phyloP scores from a whole-genome alignment of 2,888 invertebrate species.

The Megastigmus dorsalis region DNA sequence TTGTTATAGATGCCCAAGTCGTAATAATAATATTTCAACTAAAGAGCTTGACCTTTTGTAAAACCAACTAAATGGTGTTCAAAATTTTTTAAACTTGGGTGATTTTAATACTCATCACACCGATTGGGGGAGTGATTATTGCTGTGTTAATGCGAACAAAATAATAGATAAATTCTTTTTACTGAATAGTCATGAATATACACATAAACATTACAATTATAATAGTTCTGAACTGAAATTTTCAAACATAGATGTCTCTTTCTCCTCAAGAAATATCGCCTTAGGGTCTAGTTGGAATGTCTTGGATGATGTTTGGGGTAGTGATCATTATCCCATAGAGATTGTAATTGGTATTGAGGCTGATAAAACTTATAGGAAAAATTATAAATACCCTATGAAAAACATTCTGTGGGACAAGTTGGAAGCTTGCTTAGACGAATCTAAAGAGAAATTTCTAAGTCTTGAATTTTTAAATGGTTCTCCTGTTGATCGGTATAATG shows the following conservation, averaged over 20 bases:
- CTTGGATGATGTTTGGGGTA: neutral
- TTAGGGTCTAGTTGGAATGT: neutral
- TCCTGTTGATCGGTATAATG: neutral
- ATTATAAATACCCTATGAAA: neutral
- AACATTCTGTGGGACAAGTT: too few species aligned
- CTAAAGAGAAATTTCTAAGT: neutral
- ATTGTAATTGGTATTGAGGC: neutral
- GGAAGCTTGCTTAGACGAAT: neutral
- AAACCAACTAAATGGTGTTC: too few species aligned
- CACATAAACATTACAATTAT: neutral
- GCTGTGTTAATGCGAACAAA: neutral
- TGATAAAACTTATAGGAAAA: neutral
- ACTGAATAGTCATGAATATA: too few species aligned
- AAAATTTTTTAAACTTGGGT: neutral
- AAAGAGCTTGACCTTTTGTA: too few species aligned
- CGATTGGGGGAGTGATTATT: neutral
- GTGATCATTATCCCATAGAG: neutral
- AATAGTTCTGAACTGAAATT: neutral
- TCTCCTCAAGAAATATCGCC: neutral
- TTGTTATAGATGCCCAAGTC: neutral
- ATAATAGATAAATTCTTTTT: neutral
- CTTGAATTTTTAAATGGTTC: neutral
- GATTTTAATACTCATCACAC: neutral
- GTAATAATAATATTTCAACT: neutral
- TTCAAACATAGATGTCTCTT: neutral